phyloP scores from a whole-genome alignment of 1,140 invertebrate genomes.

The Manduca sexta region DNA sequence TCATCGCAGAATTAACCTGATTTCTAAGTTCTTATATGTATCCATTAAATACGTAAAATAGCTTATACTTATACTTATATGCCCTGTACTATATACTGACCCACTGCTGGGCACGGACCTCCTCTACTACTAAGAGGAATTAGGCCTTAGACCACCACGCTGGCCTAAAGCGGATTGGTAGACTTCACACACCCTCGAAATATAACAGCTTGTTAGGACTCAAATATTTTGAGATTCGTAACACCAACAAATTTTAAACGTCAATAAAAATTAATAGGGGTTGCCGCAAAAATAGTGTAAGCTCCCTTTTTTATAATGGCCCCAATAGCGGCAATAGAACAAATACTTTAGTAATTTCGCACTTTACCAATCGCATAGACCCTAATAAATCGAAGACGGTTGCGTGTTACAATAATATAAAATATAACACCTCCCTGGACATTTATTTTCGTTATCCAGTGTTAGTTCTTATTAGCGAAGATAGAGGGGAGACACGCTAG shows the following conservation, averaged over 20 bases:
- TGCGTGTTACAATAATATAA: conserved; percentile 56
- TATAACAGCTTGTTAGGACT: too few relatives aligned
- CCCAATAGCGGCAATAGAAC: background rate
- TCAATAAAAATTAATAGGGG: too few relatives aligned
- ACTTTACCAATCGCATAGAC: conserved; percentile 2
- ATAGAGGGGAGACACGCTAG: conserved; percentile 47
- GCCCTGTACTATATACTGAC: too few relatives aligned
- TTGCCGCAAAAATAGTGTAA: background rate
- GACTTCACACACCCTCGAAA: too few relatives aligned
- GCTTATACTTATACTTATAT: too few relatives aligned
- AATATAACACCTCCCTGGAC: conserved; percentile 48
- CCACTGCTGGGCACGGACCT: too few relatives aligned
- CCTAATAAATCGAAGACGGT: conserved; percentile 36
- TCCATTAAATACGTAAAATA: background rate
- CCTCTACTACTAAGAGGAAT: too few relatives aligned
- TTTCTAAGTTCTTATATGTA: background rate
- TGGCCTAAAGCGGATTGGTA: too few relatives aligned
- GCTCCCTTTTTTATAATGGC: background rate
- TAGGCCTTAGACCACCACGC: too few relatives aligned
- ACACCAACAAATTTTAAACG: too few relatives aligned
- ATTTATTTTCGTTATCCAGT: conserved; percentile 56
- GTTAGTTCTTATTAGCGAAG: conserved; percentile 42
- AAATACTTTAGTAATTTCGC: conserved; percentile 7
- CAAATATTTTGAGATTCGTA: too few relatives aligned
- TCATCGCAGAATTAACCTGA: background rate